A percentile compares a stretch with the other conserved stretches of the same genome.
Evolutionary conservation across 2,113 vertebrate genomes (phyloP).

Genomic region (Corythornis madagascariensis): DNA sequence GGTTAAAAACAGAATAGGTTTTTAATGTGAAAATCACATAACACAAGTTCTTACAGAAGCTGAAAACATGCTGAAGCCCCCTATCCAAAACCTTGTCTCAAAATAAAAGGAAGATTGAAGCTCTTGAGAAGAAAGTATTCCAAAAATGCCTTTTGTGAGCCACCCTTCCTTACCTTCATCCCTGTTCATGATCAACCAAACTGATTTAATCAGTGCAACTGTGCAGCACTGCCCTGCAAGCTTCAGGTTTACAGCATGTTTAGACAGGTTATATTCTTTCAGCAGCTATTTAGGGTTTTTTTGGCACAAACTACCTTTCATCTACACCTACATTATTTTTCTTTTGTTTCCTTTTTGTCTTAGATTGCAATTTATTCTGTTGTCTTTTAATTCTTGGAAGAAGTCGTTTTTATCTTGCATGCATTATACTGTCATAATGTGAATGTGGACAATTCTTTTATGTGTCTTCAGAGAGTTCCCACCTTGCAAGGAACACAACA

Average conservation of each 20-base stretch:
- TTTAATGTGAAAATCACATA: constrained; percentile 29
- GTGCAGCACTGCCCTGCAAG: background rate
- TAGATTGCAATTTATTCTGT: background rate
- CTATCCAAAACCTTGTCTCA: background rate
- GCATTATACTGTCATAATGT: background rate
- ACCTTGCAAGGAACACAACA: background rate
- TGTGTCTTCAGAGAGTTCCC: background rate
- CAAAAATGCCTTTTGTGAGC: background rate
- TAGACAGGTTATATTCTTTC: background rate
- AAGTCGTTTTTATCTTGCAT: background rate
- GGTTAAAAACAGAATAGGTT: background rate
- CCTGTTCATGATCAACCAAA: background rate
- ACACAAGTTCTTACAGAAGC: background rate
- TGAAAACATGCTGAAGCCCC: background rate
- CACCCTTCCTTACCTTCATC: background rate
- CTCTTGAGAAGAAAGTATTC: background rate
- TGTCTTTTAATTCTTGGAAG: background rate
- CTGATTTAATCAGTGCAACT: background rate
- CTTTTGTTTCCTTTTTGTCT: background rate
- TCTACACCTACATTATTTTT: background rate
- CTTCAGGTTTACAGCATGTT: background rate
- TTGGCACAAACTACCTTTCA: background rate
- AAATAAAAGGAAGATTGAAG: background rate
- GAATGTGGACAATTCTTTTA: background rate
- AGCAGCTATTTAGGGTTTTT: background rate